Conservation (phyloP, 2,113 vertebrate genomes). For the Malurus alboscapulatus region DNA sequence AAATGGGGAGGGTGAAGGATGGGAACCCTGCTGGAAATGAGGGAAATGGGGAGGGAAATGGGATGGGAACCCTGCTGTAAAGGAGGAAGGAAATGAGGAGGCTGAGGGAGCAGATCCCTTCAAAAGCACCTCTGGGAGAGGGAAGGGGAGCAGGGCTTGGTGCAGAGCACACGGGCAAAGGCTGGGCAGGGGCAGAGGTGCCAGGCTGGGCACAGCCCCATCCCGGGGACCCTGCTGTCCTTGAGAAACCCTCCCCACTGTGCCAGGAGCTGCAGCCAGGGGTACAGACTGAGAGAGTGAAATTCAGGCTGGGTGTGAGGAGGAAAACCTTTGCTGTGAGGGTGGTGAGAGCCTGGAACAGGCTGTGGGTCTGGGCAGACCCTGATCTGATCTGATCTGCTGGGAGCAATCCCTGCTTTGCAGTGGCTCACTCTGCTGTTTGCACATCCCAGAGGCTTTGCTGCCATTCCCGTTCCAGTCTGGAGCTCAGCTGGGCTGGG, state of each 20-base stretch:
- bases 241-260: background rate
- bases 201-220: background rate
- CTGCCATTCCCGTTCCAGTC: accelerated
- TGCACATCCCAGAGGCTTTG: background rate
- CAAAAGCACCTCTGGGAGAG: too few species aligned
- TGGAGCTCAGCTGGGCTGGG: background rate
- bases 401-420: background rate
- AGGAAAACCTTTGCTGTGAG: background rate
- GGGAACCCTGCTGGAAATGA: too few species aligned
- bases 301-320: background rate
- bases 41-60: too few species aligned
- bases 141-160: too few species aligned
- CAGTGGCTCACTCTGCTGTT: background rate
- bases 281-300: background rate
- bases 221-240: background rate
- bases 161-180: too few species aligned
- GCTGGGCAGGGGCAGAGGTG: background rate
- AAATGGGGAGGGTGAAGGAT: too few species aligned
- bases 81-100: too few species aligned
- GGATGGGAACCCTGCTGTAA: too few species aligned
- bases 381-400: background rate
- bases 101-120: too few species aligned
- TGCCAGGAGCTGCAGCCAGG: background rate
- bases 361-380: background rate
- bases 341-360: background rate